Conservation (phyloP, 92 coral and sea anemone species). For the Zoanthus gigantus region DNA sequence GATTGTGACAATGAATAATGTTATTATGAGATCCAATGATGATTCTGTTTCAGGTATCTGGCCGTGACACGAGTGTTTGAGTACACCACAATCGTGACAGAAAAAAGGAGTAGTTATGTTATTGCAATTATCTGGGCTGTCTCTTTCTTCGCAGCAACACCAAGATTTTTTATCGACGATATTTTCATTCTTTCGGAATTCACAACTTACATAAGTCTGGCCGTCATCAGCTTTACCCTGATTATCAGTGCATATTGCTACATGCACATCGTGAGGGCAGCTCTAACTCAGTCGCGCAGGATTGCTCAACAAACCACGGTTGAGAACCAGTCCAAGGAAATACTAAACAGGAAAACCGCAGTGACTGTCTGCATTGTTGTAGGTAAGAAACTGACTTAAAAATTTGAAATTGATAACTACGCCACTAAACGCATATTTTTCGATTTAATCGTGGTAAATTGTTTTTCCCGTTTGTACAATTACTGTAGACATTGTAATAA, state of each 20-base stretch:
- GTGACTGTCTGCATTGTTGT: constrained; percentile 40
- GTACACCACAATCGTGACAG: constrained; percentile 4
- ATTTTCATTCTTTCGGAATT: constrained; percentile 16
- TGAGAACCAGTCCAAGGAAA: neutral
- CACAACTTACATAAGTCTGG: constrained; percentile 32
- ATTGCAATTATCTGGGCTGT: constrained; percentile 17
- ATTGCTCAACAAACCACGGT: constrained; percentile 1
- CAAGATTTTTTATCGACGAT: constrained; percentile 19
- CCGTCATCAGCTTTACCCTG: neutral
- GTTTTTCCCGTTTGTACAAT: no score
- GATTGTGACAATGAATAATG: no score
- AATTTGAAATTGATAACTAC: neutral
- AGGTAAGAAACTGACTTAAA: neutral
- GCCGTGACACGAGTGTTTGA: constrained; percentile 17
- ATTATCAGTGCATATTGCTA: constrained; percentile 10
- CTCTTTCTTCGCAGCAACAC: constrained; percentile 8
- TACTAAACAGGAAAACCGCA: constrained; percentile 30
- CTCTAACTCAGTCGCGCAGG: constrained; percentile 8
- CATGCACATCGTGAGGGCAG: neutral
- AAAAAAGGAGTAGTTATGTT: neutral
- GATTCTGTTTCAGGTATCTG: constrained; percentile 22
- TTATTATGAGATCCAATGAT: no score
- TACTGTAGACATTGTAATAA: no score
- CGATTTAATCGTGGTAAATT: no score
- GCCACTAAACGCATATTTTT: no score